A percentile compares a stretch with the other conserved stretches of the same genome.
These are phyloP conservation scores for Gallinago solitaria DNA, from an alignment of 2,797 vertebrate genomes.

Conservation along the genomic window DNA sequence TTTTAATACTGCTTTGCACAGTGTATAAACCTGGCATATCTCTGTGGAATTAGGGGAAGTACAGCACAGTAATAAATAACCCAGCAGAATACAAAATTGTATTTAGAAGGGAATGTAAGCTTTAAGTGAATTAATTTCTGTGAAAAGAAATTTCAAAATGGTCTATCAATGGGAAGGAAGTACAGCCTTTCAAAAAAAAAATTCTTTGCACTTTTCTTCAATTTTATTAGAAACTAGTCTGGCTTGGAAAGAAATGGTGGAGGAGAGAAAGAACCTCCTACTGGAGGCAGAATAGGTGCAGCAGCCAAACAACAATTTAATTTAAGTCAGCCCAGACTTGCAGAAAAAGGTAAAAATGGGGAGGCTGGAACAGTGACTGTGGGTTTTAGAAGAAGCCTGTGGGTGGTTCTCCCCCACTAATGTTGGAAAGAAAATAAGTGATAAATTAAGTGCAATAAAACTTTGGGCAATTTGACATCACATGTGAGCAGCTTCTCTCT, in stretches of 20 bases:
- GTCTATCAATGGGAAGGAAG: no score
- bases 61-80: no score
- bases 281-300: fast-evolving
- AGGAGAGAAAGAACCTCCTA: background rate
- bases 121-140: no score
- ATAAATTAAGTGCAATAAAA: background rate
- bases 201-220: background rate
- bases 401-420: fast-evolving
- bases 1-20: no score
- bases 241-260: background rate
- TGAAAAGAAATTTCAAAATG: no score
- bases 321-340: background rate
- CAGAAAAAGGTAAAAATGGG: background rate
- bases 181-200: no score
- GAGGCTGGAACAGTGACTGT: background rate
- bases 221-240: background rate
- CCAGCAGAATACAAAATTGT: no score
- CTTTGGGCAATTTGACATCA: background rate
- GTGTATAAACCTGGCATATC: background rate
- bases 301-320: background rate
- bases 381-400: background rate
- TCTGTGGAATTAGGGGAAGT: no score
- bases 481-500: background rate
- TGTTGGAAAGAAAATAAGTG: background rate
- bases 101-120: no score